These are phyloP conservation scores for Grus americana DNA, from an alignment of 2,113 vertebrate species.

Conservation along the genomic window DNA sequence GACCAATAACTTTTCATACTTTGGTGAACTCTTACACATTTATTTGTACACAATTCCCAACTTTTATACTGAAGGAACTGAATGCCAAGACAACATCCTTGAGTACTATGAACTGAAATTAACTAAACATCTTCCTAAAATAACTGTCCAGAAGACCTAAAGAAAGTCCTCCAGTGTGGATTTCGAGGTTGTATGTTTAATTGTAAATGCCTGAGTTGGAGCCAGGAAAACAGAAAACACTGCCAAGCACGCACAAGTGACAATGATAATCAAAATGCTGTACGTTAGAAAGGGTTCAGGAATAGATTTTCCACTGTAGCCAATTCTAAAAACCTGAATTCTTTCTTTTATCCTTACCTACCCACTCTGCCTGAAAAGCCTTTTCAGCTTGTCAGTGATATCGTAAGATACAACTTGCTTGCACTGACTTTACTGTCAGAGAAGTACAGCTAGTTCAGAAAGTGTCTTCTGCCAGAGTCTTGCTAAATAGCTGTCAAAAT, in stretches of 20 bases:
- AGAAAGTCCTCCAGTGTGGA: neutral
- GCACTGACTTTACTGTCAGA: neutral
- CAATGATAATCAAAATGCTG: neutral
- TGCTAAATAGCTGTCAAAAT: neutral
- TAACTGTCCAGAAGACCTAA: neutral
- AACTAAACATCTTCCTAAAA: neutral
- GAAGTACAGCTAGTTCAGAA: neutral
- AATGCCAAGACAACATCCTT: neutral
- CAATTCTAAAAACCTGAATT: neutral
- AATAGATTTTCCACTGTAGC: neutral
- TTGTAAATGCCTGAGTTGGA: neutral
- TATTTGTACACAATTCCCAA: neutral
- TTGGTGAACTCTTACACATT: neutral
- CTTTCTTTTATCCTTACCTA: neutral
- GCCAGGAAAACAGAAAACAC: neutral
- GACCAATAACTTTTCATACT: neutral
- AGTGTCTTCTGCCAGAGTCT: neutral
- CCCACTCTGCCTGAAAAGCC: neutral
- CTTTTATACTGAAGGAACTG: neutral
- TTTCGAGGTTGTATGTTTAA: neutral
- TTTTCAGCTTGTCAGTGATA: neutral
- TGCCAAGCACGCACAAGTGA: neutral
- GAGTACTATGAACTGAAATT: neutral
- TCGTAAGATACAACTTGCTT: neutral
- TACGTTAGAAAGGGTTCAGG: neutral